Base-by-base conservation (phyloP, 1,140 invertebrate species). In the Drosophila kanapiae region DNA sequence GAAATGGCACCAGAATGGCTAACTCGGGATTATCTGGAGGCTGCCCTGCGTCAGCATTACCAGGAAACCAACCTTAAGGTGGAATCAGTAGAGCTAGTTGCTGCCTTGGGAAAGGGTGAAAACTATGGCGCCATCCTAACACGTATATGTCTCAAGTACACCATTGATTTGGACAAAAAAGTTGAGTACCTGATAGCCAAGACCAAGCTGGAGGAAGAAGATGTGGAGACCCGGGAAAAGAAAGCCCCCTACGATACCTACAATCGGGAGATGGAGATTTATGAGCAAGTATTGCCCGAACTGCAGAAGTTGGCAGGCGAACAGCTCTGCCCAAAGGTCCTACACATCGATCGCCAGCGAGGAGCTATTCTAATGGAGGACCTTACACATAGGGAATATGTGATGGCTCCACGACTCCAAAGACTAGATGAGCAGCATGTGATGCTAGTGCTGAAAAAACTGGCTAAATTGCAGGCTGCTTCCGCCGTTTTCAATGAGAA, bases 391-490 rank as follows among this genome's bases (percentile, higher is more conserved):
- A 23, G 58, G 5, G 77, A 67, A 16, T 91, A 58, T 53, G 54
- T 65, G 5, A 95, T 95, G 94, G 93, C 93, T 0, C 82, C 94
- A 64, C 91, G 94, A 29, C 77, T 93, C n/a, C 59, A 85, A 37
- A 94, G 94, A 10, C 83, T 95, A 18, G 94, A 95, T 82, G 70
- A 94, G 51, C 63, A 92, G 6, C 94, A 95, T 68, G 85, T 91
- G 23, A 72, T 93, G 59, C 53, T 94, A 18, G 94, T 94, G 8
- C 70, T 95, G 6, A 78, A 83, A 8, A 93, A 94, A 61, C 64
- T 95, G 53, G 95, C 94, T 1, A 93, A 83, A 75, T 93, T 95
- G 74, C 95, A 95, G 62, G 95, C 94, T 1, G 80, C 93, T 8
- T 94, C 94, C 2, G 67, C 70, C 1, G 61, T 91, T 14, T 42